Conservation (phyloP, 2,797 vertebrate species). For the Alosa sapidissima region DNA sequence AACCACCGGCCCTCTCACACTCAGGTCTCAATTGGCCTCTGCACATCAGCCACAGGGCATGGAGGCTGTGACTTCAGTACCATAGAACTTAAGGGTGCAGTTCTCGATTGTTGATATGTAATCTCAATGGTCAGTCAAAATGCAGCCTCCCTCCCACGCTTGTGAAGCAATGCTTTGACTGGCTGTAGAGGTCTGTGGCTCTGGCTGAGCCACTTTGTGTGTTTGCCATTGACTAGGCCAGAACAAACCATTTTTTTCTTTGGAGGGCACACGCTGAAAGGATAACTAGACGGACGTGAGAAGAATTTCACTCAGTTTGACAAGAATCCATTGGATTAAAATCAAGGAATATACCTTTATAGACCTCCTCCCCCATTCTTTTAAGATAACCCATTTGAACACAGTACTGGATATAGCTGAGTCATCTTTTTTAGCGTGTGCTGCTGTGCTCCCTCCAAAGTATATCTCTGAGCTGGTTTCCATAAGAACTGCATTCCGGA, state of each 20-base stretch:
- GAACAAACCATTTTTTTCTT: neutral
- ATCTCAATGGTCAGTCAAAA: neutral
- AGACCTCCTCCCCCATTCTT: neutral
- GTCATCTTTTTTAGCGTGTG: neutral
- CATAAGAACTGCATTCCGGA: conserved; percentile 6
- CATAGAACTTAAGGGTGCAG: neutral
- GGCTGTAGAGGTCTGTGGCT: neutral
- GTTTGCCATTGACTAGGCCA: neutral
- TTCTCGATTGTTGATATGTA: neutral
- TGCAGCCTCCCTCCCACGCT: neutral
- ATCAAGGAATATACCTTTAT: no score
- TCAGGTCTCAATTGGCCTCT: neutral
- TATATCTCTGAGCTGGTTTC: neutral
- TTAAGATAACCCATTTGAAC: neutral
- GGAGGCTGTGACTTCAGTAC: neutral
- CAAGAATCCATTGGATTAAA: no score
- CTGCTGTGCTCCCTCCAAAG: neutral
- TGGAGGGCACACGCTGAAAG: neutral
- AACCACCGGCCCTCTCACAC: neutral
- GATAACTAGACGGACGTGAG: neutral
- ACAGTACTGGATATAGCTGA: neutral
- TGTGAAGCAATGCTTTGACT: neutral
- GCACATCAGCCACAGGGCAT: neutral
- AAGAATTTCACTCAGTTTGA: neutral
- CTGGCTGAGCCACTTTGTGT: neutral